Evolutionary conservation across 2,888 invertebrate genomes (phyloP).

Genomic region (Drosophila pegasa): DNA sequence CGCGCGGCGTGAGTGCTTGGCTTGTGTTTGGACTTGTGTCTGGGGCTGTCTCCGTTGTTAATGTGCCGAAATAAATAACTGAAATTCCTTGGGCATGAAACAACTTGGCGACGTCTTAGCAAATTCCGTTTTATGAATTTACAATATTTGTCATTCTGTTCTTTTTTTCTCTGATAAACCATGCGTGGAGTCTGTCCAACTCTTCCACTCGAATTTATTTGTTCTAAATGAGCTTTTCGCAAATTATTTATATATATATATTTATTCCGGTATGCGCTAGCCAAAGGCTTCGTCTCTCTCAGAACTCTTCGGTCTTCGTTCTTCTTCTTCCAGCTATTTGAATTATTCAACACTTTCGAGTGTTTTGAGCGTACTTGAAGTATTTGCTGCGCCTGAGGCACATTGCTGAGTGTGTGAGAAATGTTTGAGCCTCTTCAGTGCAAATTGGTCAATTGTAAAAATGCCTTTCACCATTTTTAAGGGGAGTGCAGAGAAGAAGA

Average conservation of each 20-base stretch:
- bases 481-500: not conserved
- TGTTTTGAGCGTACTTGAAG: conserved; percentile 55
- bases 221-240: conserved; percentile 67
- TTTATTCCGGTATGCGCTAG: conserved; percentile 57
- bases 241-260: conserved; percentile 32
- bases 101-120: conserved; percentile 61
- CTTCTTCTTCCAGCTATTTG: conserved; percentile 38
- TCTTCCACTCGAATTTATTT: conserved; percentile 58
- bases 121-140: conserved; percentile 67
- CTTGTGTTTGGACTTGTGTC: conserved; percentile 8
- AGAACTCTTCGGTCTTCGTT: not conserved
- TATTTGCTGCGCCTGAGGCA: conserved; percentile 39
- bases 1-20: conserved; percentile 21
- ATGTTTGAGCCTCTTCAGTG: conserved; percentile 44
- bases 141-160: conserved; percentile 4
- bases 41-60: conserved; percentile 59
- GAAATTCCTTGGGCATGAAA: conserved; percentile 65
- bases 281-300: conserved; percentile 16
- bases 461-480: conserved; percentile 49
- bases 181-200: conserved; percentile 26
- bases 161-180: conserved; percentile 25
- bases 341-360: conserved; percentile 59
- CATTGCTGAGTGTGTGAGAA: conserved; percentile 51
- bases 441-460: conserved; percentile 55
- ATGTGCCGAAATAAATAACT: conserved; percentile 79